Percentiles rank a stretch among this genome's conserved stretches.
Evolutionary conservation across 2,113 vertebrate genomes (phyloP).

Genomic region (Gila orcuttii): DNA sequence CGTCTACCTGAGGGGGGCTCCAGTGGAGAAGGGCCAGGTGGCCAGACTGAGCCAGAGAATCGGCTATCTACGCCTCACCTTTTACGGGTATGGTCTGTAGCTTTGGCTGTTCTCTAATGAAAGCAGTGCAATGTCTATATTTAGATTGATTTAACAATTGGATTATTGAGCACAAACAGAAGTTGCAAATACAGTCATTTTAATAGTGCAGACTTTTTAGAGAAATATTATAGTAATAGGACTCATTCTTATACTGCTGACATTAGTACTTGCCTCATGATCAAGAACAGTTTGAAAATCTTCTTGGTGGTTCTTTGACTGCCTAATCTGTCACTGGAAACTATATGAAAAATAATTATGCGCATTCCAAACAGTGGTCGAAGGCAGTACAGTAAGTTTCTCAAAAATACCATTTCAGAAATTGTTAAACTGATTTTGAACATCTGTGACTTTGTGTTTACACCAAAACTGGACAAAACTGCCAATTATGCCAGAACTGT

Average conservation of each 20-base stretch:
- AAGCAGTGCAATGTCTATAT: not conserved
- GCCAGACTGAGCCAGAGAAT: slow-evolving; percentile 84
- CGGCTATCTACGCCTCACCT: slow-evolving; percentile 90
- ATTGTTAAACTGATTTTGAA: not conserved
- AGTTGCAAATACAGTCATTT: not conserved
- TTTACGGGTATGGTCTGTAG: slow-evolving; percentile 85
- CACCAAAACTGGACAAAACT: not conserved
- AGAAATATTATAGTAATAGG: not conserved
- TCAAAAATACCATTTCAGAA: not conserved
- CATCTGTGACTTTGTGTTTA: not conserved
- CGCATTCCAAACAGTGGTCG: not conserved
- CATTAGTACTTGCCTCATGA: not conserved
- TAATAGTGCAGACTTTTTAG: not conserved
- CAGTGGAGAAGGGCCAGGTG: slow-evolving; percentile 81
- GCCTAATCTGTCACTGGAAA: not conserved
- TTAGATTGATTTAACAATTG: slow-evolving; percentile 4
- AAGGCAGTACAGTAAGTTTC: not conserved
- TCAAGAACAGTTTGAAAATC: not conserved
- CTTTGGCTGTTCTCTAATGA: not conserved
- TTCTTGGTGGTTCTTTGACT: not conserved
- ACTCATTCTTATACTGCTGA: not conserved
- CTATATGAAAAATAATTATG: not conserved
- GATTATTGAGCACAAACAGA: not conserved
- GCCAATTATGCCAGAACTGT: not conserved
- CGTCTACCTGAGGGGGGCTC: slow-evolving; percentile 85